Evolutionary conservation across 2,888 invertebrate genomes (phyloP), one percentile per base, ranked within the genome.

Genomic region (Amblyteles armatorius): DNA sequence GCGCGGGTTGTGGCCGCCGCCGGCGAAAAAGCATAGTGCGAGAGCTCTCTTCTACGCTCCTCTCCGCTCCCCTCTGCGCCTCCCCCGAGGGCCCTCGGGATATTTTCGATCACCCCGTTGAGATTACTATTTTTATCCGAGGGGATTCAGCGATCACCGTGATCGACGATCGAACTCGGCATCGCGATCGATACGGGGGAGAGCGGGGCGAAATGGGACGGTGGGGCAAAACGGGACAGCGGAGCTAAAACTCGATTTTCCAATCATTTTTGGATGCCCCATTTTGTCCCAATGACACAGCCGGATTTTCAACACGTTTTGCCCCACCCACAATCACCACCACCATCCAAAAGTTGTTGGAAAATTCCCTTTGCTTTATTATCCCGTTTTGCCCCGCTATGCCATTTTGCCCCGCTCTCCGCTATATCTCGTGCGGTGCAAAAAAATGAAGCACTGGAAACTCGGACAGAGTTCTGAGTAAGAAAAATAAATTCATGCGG

Each of bases 31-130:
- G 19, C n/a, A 52, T 19, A 71, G 73, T 29, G 52, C 36, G 9
- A 16, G 36, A 65, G 50, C 85, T 52, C 79, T 68, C 48, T 69
- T 82, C 68, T 48, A 36, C 72, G 50, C 40, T 44, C n/a, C 52
- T 60, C 26, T 74, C 40, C 48, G 19, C 57, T 13, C 74, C 74
- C 57, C 50, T 16, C 60, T 22, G 40, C 60, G 48, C 48, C 52
- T 33, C 63, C 48, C 40, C 69, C 72, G 50, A 63, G 22, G 13
- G 89, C 91, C 90, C 80, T 26, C 79, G 77, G 90, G 91, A 90
- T 90, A 90, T 91, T 91, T 91, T 88, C 89, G 91, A 91, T 91
- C 90, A 90, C 88, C 87, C 85, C 65, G 63, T 72, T 67, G 79
- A 81, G 84, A 88, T 88, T 84, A 85, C 87, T 84, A 85, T 86